Evolutionary conservation across 2,797 vertebrate species (phyloP), one percentile per base, ranked within the genome.

Genomic region (Mergus octosetaceus): DNA sequence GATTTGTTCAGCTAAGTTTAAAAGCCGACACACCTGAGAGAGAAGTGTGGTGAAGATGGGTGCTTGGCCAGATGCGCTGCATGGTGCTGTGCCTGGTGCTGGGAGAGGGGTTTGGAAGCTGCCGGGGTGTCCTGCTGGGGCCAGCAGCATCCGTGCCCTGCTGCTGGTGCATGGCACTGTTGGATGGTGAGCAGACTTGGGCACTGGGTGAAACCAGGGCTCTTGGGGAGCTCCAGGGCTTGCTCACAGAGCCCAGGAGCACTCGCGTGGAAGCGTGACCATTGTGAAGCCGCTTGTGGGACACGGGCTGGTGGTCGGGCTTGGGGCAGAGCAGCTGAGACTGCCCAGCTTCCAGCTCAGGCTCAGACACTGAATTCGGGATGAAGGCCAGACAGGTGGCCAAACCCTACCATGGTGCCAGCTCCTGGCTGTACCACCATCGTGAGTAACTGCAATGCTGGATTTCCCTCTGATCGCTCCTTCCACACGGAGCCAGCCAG

Each of bases 81-180:
- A 2, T 18, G 58, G 34, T 22, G 73, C 83, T 30, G n/a, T 5
- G 1, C 11, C 53, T 10, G 20, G 22, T 27, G 30, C 36, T 61
- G 17, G 34, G 25, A 8, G 0, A 11, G 27, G 24, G 73, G 27
- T 47, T 51, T 89, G 45, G 57, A 39, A 51, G 41, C 62, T 86
- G 76, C 69, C 43, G 65, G 58, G 49, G 49, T 54, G 34, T 64
- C 58, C 62, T 76, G 39, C 76, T 74, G 34, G 30, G 75, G 74
- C 45, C 62, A 68, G 65, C 62, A 96, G 83, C 49, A 45, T 8
- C 73, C 41, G 34, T 93, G 61, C 20, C 72, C 87, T 65, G 41
- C 61, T 77, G 4, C 0, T 14, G 69, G 65, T 1, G 0, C 0
- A 0, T 47, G 11, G 3, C 0, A 1, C 57, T 51, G 61, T 51